Evolutionary conservation across 2,113 vertebrate genomes (phyloP).

Genomic region (Coptodon rendalli): DNA sequence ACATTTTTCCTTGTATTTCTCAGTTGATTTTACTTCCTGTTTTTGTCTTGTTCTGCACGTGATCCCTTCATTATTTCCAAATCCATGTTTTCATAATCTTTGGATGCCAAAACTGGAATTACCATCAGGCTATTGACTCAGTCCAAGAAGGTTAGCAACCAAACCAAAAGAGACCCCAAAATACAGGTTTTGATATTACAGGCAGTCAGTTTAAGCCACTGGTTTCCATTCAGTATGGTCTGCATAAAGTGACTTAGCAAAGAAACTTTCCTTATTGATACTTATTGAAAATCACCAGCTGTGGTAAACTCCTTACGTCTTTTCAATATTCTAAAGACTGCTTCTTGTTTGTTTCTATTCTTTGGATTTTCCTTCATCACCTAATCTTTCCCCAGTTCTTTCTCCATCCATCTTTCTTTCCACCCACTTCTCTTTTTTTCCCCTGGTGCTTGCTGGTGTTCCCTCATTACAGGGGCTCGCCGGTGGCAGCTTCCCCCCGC

Average conservation of each 20-base stretch:
- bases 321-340: neutral
- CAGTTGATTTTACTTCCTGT: neutral
- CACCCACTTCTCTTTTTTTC: neutral
- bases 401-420: constrained; percentile 39
- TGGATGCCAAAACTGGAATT: neutral
- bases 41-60: neutral
- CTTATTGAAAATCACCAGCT: neutral
- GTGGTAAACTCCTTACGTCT: neutral
- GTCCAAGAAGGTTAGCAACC: neutral
- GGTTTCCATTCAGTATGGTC: neutral
- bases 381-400: neutral
- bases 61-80: neutral
- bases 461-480: constrained; percentile 33
- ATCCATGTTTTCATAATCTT: neutral
- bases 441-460: constrained; percentile 26
- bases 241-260: neutral
- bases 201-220: neutral
- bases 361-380: constrained; percentile 37
- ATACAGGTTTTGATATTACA: neutral
- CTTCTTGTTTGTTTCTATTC: constrained; percentile 33
- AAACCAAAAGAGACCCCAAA: neutral
- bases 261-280: neutral
- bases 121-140: neutral
- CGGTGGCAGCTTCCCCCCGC: neutral
- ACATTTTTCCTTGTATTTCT: neutral